These are phyloP conservation scores for Euspilapteryx auroguttella DNA, from an alignment of 2,888 invertebrate genomes.

Conservation along the genomic window DNA sequence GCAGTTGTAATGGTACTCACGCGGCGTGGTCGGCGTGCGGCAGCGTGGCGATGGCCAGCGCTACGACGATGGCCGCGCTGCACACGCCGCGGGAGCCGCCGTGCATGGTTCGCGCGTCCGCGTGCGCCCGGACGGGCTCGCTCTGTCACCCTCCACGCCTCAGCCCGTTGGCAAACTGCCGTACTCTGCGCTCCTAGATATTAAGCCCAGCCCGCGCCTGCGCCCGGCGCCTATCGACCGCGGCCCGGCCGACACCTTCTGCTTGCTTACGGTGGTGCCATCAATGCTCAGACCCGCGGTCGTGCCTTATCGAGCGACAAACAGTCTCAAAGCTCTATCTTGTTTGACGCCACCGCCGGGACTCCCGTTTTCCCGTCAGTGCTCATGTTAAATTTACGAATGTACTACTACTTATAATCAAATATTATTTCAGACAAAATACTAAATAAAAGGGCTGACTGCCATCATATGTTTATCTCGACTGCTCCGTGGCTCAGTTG, in stretches of 20 bases:
- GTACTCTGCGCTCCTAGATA: too few species aligned
- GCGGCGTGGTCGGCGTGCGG: conserved; percentile 37
- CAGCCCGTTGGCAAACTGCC: conserved; percentile 40
- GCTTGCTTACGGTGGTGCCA: conserved; percentile 23
- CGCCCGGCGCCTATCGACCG: conserved; percentile 7
- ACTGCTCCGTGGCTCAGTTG: too few species aligned
- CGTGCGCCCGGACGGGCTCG: conserved; percentile 19
- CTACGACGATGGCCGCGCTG: conserved; percentile 36
- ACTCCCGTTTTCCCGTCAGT: too few species aligned
- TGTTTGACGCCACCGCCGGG: conserved; percentile 11
- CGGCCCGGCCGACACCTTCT: conserved; percentile 19
- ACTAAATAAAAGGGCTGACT: too few species aligned
- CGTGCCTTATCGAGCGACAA: conserved; percentile 31
- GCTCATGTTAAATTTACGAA: conserved; percentile 20
- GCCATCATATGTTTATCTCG: too few species aligned
- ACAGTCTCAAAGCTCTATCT: conserved; percentile 22
- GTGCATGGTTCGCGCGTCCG: conserved; percentile 31
- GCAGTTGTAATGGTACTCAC: conserved; percentile 25
- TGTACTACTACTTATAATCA: too few species aligned
- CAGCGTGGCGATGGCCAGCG: conserved; percentile 35
- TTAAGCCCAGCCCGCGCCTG: conserved; percentile 34
- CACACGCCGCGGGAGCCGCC: conserved; percentile 36
- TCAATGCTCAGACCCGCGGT: conserved; percentile 17
- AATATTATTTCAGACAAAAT: too few species aligned
- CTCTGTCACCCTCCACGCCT: conserved; percentile 40